These are phyloP conservation scores for Hyperopisus bebe DNA, from an alignment of 2,113 vertebrate genomes.

Conservation along the genomic window DNA sequence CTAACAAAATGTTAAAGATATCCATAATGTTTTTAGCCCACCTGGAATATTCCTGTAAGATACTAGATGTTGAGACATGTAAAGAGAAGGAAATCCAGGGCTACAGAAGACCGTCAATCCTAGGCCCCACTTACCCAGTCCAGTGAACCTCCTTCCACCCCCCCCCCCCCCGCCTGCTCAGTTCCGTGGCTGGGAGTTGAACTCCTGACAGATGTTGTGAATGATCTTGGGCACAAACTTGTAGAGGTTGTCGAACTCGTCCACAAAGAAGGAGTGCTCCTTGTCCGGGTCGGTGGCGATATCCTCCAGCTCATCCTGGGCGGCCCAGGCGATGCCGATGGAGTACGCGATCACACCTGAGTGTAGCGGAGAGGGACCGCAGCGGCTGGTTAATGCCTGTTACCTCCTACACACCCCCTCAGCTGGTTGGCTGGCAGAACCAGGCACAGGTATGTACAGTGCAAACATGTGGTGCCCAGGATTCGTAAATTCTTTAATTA, in stretches of 20 bases:
- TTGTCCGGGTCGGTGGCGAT: conserved; percentile 87
- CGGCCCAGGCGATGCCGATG: conserved; percentile 89
- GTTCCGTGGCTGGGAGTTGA: conserved; percentile 93
- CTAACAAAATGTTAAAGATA: background rate
- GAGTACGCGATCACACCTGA: conserved; percentile 91
- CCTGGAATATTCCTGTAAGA: background rate
- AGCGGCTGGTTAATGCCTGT: conserved; percentile 13
- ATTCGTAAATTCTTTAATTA: background rate
- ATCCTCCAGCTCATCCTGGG: conserved; percentile 88
- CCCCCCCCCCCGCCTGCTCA: conserved; percentile 47
- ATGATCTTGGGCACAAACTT: conserved; percentile 78
- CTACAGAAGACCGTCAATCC: background rate
- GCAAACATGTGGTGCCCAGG: background rate
- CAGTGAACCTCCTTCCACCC: background rate
- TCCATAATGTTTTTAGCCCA: background rate
- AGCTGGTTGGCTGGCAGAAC: background rate
- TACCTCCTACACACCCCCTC: background rate
- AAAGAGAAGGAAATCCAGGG: background rate
- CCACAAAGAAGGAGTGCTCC: conserved; percentile 93
- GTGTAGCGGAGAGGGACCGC: conserved; percentile 29
- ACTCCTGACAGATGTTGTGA: conserved; percentile 93
- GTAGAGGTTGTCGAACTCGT: conserved; percentile 92
- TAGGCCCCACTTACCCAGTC: background rate
- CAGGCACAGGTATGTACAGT: conserved; percentile 13
- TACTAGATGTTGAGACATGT: background rate